Conservation (phyloP, 2,797 vertebrate species). For the Mus minutoides region DNA sequence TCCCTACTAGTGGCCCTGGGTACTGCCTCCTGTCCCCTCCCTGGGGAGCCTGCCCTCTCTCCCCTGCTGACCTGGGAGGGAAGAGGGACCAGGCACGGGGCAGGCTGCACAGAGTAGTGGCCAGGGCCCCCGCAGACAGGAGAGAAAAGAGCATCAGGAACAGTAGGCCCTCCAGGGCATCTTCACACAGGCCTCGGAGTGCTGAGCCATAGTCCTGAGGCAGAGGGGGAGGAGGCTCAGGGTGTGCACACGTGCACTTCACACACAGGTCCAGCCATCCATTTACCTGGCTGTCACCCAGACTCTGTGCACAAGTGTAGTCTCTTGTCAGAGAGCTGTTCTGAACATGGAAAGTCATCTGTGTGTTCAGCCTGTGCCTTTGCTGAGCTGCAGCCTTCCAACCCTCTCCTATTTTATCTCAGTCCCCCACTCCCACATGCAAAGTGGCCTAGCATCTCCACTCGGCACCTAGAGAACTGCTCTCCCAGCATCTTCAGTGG, state of each 20-base stretch:
- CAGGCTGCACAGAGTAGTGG: slow-evolving; percentile 93
- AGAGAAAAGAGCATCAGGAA: slow-evolving; percentile 93
- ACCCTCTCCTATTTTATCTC: neutral
- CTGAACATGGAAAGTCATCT: neutral
- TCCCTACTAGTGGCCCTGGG: neutral
- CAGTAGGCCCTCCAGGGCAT: slow-evolving; percentile 94
- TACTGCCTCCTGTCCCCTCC: slow-evolving; percentile 18
- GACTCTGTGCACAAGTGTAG: neutral
- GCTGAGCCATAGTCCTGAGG: slow-evolving; percentile 93
- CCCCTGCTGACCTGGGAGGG: slow-evolving; percentile 89
- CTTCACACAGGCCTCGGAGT: slow-evolving; percentile 94
- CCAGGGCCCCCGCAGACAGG: slow-evolving; percentile 92
- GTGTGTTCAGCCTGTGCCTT: neutral
- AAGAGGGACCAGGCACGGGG: slow-evolving; percentile 95
- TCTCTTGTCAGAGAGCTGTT: neutral
- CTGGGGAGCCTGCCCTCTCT: neutral
- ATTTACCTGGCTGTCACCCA: neutral
- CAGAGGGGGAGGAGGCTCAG: neutral
- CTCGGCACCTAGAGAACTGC: neutral
- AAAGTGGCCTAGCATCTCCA: neutral
- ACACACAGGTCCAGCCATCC: neutral
- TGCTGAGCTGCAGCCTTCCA: neutral
- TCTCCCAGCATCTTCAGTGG: rapidly evolving
- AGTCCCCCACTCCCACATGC: no score
- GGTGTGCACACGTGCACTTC: rapidly evolving